A percentile compares a stretch with the other conserved stretches of the same genome.
Evolutionary conservation across 2,888 invertebrate genomes (phyloP).

Genomic region (Macrophya alboannulata): DNA sequence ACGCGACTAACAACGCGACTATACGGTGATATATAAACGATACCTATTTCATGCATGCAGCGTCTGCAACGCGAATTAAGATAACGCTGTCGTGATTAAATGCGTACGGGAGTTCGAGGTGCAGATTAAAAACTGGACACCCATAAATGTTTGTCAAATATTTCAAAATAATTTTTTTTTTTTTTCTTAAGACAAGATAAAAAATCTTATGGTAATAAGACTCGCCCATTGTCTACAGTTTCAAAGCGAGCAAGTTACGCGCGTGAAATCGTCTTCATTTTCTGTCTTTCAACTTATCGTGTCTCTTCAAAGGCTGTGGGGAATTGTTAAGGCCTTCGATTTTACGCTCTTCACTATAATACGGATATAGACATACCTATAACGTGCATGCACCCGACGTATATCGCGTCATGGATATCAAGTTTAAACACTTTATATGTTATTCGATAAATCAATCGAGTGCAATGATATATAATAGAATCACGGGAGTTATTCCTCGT

Average conservation of each 20-base stretch:
- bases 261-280: neutral
- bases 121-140: slow-evolving; percentile 5
- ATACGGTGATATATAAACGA: neutral
- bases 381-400: neutral
- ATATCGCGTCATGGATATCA: neutral
- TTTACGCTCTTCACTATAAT: neutral
- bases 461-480: neutral
- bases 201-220: neutral
- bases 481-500: neutral
- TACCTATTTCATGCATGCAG: neutral
- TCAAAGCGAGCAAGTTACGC: no score
- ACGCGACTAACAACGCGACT: neutral
- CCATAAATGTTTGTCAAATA: neutral
- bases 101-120: neutral
- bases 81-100: slow-evolving; percentile 10
- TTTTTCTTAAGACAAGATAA: neutral
- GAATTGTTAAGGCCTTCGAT: neutral
- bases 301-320: neutral
- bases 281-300: neutral
- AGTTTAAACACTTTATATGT: slow-evolving; percentile 6
- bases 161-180: neutral
- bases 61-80: slow-evolving; percentile 34
- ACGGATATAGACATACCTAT: no score
- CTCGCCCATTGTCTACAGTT: no score
- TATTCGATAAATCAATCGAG: neutral